Evolutionary conservation across 2,113 vertebrate species (phyloP).

Genomic region (Piaya cayana): DNA sequence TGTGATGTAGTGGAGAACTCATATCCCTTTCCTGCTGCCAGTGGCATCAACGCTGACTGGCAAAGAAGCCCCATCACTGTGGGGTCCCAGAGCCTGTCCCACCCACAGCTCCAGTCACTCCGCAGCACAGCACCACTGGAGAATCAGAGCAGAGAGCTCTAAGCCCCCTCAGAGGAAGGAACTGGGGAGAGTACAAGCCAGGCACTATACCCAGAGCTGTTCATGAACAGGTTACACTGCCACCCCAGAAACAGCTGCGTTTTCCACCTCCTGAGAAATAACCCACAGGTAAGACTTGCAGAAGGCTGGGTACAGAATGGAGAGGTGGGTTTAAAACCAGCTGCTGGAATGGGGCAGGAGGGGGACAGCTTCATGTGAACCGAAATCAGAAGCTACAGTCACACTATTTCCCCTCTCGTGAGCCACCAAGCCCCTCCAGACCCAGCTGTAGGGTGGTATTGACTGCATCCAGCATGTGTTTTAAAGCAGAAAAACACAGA

Average conservation of each 20-base stretch:
- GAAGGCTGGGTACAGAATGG: neutral
- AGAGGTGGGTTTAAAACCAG: neutral
- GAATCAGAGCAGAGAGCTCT: neutral
- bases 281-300: neutral
- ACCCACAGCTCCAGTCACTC: neutral
- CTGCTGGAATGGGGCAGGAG: neutral
- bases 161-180: neutral
- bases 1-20: neutral
- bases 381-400: neutral
- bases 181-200: neutral
- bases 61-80: neutral
- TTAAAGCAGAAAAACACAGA: neutral
- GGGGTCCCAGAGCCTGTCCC: neutral
- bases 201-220: no score
- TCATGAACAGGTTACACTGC: neutral
- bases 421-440: neutral
- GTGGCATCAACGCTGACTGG: rapidly evolving
- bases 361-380: neutral
- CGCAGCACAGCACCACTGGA: rapidly evolving
- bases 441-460: neutral
- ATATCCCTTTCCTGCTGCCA: neutral
- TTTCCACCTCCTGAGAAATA: neutral
- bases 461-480: neutral
- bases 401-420: rapidly evolving
- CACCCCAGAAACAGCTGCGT: rapidly evolving